A percentile compares a stretch with the other conserved stretches of the same genome.
Evolutionary conservation across 53 echinoderm and acorn worm genomes (phyloP).

Genomic region (Holothuria leucospilota): DNA sequence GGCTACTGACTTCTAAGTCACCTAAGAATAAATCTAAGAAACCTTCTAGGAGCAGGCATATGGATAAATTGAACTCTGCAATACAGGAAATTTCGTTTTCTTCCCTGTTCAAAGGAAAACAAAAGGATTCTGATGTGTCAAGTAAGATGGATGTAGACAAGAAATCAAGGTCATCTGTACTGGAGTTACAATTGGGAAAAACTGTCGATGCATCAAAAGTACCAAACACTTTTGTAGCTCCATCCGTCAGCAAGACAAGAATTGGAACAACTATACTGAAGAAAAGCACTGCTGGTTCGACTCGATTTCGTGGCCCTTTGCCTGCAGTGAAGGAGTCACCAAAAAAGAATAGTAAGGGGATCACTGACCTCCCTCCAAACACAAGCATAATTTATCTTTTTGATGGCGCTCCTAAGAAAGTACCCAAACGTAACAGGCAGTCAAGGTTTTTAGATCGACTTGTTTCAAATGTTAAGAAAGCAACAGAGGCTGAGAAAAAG

Average conservation of each 20-base stretch:
- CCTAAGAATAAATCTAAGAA: not conserved
- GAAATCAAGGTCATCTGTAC: not conserved
- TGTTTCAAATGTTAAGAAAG: constrained; percentile 33
- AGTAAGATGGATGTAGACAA: not conserved
- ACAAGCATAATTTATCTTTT: not conserved
- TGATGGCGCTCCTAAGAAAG: not conserved
- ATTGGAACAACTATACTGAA: constrained; percentile 20
- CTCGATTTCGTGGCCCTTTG: constrained; percentile 5
- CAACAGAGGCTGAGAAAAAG: constrained; percentile 16
- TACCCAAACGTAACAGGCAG: not conserved
- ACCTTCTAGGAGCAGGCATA: constrained; percentile 18
- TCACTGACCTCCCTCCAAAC: not conserved
- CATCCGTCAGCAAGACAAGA: not conserved
- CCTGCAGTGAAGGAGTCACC: not conserved
- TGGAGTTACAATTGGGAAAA: not conserved
- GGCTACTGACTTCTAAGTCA: not conserved
- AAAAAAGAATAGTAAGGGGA: not conserved
- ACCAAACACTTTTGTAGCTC: not conserved
- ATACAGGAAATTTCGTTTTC: constrained; percentile 38
- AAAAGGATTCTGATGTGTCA: not conserved
- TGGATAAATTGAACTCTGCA: constrained; percentile 43
- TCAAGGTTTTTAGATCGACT: constrained; percentile 30
- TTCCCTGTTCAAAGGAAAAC: constrained; percentile 14
- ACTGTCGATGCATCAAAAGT: not conserved
- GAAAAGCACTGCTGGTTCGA: constrained; percentile 27